Conservation (phyloP, 2,113 vertebrate species). For the Petromus typicus region DNA sequence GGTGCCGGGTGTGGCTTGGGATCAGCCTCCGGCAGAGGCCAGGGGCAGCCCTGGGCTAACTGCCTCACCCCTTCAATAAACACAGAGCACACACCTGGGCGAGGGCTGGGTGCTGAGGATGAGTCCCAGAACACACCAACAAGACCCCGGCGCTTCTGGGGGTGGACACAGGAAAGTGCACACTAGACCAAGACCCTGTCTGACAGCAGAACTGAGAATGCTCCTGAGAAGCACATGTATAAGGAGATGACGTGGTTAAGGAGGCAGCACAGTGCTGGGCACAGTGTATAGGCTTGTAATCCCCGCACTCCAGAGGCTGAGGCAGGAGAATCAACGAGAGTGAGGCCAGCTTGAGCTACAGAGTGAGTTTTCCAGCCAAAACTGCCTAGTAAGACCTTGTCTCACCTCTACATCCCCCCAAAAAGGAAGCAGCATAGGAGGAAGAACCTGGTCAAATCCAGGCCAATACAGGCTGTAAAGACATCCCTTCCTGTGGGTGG, state of each 20-base stretch:
- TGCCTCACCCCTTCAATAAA: background rate
- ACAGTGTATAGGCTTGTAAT: background rate
- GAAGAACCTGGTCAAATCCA: background rate
- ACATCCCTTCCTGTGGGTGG: background rate
- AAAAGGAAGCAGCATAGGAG: background rate
- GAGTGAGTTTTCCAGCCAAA: background rate
- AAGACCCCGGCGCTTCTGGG: background rate
- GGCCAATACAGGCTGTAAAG: background rate
- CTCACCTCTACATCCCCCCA: too few relatives aligned
- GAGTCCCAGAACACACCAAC: background rate
- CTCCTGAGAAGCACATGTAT: background rate
- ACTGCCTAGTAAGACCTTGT: background rate
- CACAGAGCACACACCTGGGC: background rate
- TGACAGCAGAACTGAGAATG: background rate
- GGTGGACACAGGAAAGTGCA: background rate
- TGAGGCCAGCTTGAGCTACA: background rate
- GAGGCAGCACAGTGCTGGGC: background rate
- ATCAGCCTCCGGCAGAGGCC: background rate
- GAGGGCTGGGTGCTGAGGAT: background rate
- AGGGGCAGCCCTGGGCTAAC: background rate
- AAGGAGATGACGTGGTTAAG: background rate
- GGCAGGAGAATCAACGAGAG: background rate
- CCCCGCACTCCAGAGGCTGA: background rate
- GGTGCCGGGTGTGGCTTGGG: background rate
- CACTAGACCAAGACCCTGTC: background rate